Conservation (phyloP, 2,797 vertebrate species). For the Yasuhikotakia modesta region DNA sequence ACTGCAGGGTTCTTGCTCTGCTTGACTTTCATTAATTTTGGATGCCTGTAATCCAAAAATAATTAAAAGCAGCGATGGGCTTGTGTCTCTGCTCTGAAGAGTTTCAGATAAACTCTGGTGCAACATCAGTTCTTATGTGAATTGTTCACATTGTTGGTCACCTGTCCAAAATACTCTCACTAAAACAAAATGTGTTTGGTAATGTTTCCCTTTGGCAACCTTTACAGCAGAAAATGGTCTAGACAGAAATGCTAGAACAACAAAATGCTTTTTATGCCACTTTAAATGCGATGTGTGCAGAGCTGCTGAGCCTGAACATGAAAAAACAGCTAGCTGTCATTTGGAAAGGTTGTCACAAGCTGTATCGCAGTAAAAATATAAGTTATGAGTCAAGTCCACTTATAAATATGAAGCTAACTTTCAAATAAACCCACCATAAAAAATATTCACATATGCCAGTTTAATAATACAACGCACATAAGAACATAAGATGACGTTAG, state of each 20-base stretch:
- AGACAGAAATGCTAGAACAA: background rate
- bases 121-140: background rate
- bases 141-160: background rate
- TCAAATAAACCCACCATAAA: background rate
- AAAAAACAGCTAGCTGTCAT: background rate
- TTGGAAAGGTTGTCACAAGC: background rate
- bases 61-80: background rate
- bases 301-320: background rate
- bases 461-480: background rate
- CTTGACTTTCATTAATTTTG: slow-evolving; percentile 2
- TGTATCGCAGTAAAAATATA: background rate
- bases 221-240: background rate
- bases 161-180: background rate
- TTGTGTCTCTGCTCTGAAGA: background rate
- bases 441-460: background rate
- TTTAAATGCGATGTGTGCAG: background rate
- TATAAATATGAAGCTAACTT: background rate
- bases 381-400: background rate
- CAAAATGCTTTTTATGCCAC: background rate
- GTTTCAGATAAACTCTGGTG: background rate
- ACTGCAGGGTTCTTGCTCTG: background rate
- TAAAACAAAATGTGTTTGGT: background rate
- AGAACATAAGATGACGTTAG: background rate
- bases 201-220: background rate
- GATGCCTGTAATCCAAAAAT: background rate